Conservation (phyloP, 2,888 invertebrate genomes). For the Stegana nigrithorax region DNA sequence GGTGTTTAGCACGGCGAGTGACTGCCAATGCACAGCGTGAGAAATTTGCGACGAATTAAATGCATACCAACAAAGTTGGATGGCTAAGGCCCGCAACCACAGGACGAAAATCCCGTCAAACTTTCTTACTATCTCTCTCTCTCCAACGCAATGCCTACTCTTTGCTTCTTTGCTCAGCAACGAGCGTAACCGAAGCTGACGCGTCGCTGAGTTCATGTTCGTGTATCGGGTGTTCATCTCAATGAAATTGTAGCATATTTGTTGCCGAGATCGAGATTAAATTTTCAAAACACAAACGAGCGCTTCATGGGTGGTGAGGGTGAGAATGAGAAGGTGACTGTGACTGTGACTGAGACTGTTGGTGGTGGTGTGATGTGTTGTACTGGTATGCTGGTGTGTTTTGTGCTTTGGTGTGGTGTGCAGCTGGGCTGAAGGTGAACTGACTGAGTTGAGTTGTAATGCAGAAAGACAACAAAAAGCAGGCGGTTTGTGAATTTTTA, state of each 20-base stretch:
- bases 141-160: too few relatives aligned
- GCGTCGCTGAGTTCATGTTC: slow-evolving; percentile 25
- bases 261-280: slow-evolving; percentile 65
- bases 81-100: not conserved
- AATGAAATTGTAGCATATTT: slow-evolving; percentile 65
- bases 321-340: slow-evolving; percentile 22
- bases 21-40: slow-evolving; percentile 43
- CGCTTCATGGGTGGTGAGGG: slow-evolving; percentile 31
- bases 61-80: slow-evolving; percentile 37
- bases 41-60: slow-evolving; percentile 49
- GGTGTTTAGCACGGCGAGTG: not conserved
- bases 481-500: too few relatives aligned
- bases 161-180: not conserved
- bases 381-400: too few relatives aligned
- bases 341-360: not conserved
- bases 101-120: not conserved
- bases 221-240: slow-evolving; percentile 62
- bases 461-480: too few relatives aligned
- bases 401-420: too few relatives aligned
- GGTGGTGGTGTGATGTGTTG: not conserved
- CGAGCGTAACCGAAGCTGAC: slow-evolving; percentile 24
- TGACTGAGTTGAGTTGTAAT: too few relatives aligned
- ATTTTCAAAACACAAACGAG: slow-evolving; percentile 63
- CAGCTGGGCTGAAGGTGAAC: too few relatives aligned
- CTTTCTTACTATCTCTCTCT: too few relatives aligned